phyloP scores from a whole-genome alignment of 2,888 invertebrate species.

The Nomada hirtipes region DNA sequence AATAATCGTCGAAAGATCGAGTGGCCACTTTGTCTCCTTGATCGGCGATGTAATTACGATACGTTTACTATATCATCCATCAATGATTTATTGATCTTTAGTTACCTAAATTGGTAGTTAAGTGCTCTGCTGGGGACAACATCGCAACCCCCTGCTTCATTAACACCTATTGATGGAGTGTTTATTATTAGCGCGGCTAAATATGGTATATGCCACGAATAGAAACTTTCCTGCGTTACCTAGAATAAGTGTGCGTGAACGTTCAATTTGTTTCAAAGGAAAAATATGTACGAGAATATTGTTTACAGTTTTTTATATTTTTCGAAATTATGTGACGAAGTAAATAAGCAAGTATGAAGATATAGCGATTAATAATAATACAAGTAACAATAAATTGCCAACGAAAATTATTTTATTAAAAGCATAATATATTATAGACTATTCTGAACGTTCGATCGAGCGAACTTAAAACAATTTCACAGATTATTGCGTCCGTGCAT shows the following conservation, averaged over 20 bases:
- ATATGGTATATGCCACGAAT: not conserved
- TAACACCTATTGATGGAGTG: slow-evolving; percentile 15
- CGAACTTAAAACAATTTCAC: too few relatives aligned
- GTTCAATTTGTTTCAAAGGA: not conserved
- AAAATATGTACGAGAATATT: too few relatives aligned
- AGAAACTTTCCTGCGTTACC: not conserved
- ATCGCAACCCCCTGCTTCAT: slow-evolving; percentile 2
- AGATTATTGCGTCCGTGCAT: too few relatives aligned
- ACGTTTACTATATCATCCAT: slow-evolving; percentile 26
- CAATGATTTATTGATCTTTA: slow-evolving; percentile 21
- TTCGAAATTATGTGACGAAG: too few relatives aligned
- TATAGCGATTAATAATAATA: too few relatives aligned
- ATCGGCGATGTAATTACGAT: slow-evolving; percentile 15
- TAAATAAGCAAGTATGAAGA: too few relatives aligned
- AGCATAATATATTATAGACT: too few relatives aligned
- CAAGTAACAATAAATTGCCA: too few relatives aligned
- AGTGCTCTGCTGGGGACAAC: not conserved
- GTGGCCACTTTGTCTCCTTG: not conserved
- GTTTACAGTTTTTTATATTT: too few relatives aligned
- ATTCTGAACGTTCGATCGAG: too few relatives aligned
- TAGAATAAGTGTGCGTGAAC: not conserved
- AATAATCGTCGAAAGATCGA: slow-evolving; percentile 35
- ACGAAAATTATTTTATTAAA: too few relatives aligned
- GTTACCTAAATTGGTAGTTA: slow-evolving; percentile 11
- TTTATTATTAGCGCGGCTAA: slow-evolving; percentile 25